A percentile compares a stretch with the other conserved stretches of the same genome.
phyloP scores from a whole-genome alignment of 2,888 invertebrate species.

The Drosophila parthenogenetica region DNA sequence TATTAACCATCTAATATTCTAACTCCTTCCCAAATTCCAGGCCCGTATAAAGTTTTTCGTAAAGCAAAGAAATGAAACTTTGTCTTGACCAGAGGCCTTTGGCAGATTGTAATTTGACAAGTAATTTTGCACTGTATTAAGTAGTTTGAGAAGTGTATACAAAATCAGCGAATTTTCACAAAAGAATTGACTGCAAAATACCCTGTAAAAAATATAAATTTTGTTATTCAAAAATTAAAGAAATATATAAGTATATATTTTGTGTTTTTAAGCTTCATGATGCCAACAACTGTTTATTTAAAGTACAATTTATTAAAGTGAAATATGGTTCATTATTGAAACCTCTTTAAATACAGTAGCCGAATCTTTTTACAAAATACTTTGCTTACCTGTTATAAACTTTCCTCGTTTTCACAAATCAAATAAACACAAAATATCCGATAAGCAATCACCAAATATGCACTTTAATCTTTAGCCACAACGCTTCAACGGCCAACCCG shows the following conservation, averaged over 20 bases:
- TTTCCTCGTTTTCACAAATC: conserved; percentile 3
- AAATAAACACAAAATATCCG: conserved; percentile 30
- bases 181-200: conserved; percentile 11
- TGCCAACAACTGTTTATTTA: too few species aligned
- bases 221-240: background rate
- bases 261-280: too few species aligned
- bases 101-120: conserved; percentile 59
- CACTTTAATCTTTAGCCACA: conserved; percentile 49
- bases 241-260: too few species aligned
- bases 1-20: conserved; percentile 49
- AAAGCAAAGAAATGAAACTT: conserved; percentile 62
- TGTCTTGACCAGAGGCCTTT: conserved; percentile 55
- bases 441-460: conserved; percentile 41
- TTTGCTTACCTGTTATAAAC: conserved; percentile 2
- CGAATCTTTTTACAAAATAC: too few species aligned
- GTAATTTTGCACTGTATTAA: conserved; percentile 27
- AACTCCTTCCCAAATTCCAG: background rate
- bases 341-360: too few species aligned
- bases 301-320: too few species aligned
- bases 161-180: background rate
- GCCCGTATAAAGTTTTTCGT: conserved; percentile 47
- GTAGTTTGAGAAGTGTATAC: conserved; percentile 11
- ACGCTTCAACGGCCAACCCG: conserved; percentile 49
- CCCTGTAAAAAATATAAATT: conserved; percentile 6
- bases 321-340: too few species aligned